phyloP scores from a whole-genome alignment of 1,140 invertebrate species.

The Cheumatopsyche charites region DNA sequence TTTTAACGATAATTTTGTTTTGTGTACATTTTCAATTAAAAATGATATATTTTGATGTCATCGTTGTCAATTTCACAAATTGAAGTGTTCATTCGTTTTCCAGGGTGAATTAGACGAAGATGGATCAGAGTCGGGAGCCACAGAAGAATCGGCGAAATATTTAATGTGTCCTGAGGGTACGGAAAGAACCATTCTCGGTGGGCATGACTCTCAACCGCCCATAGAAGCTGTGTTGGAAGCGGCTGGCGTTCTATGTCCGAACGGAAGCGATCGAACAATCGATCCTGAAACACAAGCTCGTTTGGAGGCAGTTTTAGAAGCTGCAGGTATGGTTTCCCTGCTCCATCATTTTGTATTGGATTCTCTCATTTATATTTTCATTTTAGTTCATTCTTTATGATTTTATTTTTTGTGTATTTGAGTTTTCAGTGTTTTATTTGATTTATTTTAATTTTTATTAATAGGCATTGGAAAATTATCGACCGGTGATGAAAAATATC shows the following conservation, averaged over 20 bases:
- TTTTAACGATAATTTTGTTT: too few species aligned
- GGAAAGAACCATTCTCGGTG: conserved; percentile 82
- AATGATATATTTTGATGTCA: too few species aligned
- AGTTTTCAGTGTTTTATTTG: neutral
- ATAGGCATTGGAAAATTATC: conserved; percentile 79
- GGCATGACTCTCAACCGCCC: conserved; percentile 85
- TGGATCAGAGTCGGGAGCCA: conserved; percentile 71
- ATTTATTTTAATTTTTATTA: conserved; percentile 36
- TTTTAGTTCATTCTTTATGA: conserved; percentile 1
- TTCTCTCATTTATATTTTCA: neutral
- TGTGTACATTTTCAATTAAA: too few species aligned
- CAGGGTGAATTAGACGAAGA: conserved; percentile 69
- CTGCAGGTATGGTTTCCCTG: conserved; percentile 70
- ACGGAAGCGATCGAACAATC: conserved; percentile 69
- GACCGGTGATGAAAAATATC: conserved; percentile 77
- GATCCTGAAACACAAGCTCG: conserved; percentile 89
- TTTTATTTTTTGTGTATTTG: conserved; percentile 15
- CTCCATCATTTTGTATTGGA: neutral
- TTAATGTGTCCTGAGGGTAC: conserved; percentile 74
- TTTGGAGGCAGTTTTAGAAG: conserved; percentile 86
- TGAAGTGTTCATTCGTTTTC: conserved; percentile 12
- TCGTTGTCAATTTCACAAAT: too few species aligned
- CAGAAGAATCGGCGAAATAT: conserved; percentile 78
- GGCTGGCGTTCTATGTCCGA: conserved; percentile 69
- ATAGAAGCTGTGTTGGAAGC: conserved; percentile 88